These are phyloP conservation scores for Plutomurus gul DNA, from an alignment of 1,140 invertebrate species.

Conservation along the genomic window DNA sequence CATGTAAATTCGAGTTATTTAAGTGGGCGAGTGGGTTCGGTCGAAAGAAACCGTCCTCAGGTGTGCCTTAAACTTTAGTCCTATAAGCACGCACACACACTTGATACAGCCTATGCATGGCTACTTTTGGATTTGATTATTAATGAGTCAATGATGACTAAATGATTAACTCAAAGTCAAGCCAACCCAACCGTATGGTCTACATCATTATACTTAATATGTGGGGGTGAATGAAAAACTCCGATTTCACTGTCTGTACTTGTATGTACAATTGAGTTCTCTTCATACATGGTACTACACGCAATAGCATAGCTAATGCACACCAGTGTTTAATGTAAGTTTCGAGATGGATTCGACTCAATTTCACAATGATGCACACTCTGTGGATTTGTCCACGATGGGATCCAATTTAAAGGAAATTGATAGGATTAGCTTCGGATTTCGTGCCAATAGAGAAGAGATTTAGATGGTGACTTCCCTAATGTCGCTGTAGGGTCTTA, in stretches of 20 bases:
- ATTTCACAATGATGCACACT: neutral
- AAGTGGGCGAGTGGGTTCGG: too few relatives aligned
- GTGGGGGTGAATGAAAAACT: too few relatives aligned
- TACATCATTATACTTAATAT: too few relatives aligned
- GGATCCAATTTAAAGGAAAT: neutral
- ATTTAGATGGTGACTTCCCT: neutral
- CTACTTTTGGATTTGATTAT: neutral
- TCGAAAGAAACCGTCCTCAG: too few relatives aligned
- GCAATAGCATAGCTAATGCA: too few relatives aligned
- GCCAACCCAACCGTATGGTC: neutral
- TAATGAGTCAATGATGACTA: conserved; percentile 1
- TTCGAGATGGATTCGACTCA: neutral
- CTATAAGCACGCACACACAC: too few relatives aligned
- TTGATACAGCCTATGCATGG: too few relatives aligned
- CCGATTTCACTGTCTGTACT: too few relatives aligned
- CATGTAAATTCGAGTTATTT: too few relatives aligned
- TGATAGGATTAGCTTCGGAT: conserved; percentile 21
- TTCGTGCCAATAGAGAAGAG: conserved; percentile 21
- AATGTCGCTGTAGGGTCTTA: neutral
- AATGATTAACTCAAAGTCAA: neutral
- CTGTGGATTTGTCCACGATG: neutral
- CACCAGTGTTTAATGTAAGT: too few relatives aligned
- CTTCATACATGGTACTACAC: neutral
- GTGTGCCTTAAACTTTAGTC: too few relatives aligned
- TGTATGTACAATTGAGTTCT: too few relatives aligned